Base-by-base conservation (phyloP, 2,113 vertebrate species). In the Leucopternis melanops region DNA sequence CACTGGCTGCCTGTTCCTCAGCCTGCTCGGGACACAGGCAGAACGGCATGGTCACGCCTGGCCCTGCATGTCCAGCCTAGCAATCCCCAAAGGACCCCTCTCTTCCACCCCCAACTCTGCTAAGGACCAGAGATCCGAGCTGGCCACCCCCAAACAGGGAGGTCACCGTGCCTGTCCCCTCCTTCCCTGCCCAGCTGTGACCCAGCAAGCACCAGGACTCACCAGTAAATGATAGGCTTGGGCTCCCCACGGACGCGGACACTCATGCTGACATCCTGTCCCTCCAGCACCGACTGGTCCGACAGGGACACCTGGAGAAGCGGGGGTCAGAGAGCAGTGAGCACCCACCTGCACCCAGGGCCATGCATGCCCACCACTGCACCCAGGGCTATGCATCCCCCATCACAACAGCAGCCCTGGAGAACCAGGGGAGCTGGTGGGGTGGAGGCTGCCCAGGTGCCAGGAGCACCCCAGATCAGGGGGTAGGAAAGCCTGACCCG, bases 181-280 rank as follows among this genome's bases (percentile, higher is more conserved):
- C 40, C 36, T 78, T 88, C 59, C 47, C 50, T 61, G 25, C 32
- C 57, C 19, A 40, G 42, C 16, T 38, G 31, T 38, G 50, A 90
- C 50, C 25, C 61, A 65, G 21, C 4, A 0, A 70, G 26, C 81
- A n/a, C 36, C 4, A 2, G 44, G 15, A 98, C 98, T 98, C 98
- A 99, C 99, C 99, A 99, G 91, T 99, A 99, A 78, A 99, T 98
- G 96, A 99, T 99, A 13, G 99, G 99, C 97, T 99, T 99, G 85
- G 99, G 99, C 73, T 99, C 99, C 31, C 99, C 99, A 70, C 96
- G 98, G 67, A 99, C 98, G 0, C 98, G 97, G 88, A 99, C 99
- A 2, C 98, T 99, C 98, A 99, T 98, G 96, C 97, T 98, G 90
- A 99, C 99, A 81, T 99, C 99, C 90, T 99, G 99, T 80, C 99